A percentile compares a stretch with the other conserved stretches of the same genome.
Evolutionary conservation across 2,888 invertebrate genomes (phyloP).

Genomic region (Lycaena phlaeas): DNA sequence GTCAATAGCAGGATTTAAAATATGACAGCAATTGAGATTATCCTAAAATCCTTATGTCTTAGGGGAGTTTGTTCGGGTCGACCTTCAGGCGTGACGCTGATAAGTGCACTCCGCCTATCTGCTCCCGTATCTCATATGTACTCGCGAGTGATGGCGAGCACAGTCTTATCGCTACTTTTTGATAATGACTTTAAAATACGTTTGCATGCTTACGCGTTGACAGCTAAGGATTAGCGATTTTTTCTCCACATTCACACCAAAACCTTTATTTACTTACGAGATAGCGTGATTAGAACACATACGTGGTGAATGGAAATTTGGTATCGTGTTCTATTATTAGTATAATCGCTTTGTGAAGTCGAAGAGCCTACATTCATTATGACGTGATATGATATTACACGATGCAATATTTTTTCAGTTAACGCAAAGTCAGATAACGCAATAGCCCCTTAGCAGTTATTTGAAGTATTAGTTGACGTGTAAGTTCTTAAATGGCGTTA

Average conservation of each 20-base stretch:
- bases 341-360: too few species aligned
- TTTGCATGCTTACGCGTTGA: constrained; percentile 46
- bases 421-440: too few species aligned
- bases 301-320: too few species aligned
- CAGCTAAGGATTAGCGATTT: constrained; percentile 37
- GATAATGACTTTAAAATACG: constrained; percentile 63
- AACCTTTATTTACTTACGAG: constrained; percentile 22
- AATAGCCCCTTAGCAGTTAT: too few species aligned
- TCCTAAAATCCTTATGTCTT: constrained; percentile 9
- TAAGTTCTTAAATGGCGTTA: too few species aligned
- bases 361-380: too few species aligned
- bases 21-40: constrained; percentile 6
- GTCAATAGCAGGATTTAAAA: neutral
- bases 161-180: constrained; percentile 49
- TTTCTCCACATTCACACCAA: constrained; percentile 22
- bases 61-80: constrained; percentile 28
- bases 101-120: constrained; percentile 49
- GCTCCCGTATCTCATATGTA: constrained; percentile 39
- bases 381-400: too few species aligned
- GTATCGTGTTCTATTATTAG: too few species aligned
- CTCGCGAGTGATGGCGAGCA: constrained; percentile 55
- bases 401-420: too few species aligned
- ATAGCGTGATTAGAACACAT: neutral
- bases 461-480: too few species aligned
- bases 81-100: constrained; percentile 48